These are phyloP conservation scores for Conus betulinus DNA, from an alignment of 1,140 invertebrate genomes.

Conservation along the genomic window DNA sequence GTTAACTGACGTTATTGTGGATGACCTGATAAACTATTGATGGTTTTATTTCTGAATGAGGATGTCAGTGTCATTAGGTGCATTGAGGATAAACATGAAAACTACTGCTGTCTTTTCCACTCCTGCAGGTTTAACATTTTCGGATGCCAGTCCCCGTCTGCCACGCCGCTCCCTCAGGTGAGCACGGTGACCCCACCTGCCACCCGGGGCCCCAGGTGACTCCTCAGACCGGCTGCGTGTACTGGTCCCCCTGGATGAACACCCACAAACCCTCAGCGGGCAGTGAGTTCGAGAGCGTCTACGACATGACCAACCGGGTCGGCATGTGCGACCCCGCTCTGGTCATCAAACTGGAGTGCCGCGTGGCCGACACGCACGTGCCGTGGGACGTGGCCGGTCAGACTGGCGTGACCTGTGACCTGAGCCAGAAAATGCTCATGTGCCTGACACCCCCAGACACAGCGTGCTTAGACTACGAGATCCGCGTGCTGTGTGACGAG, in stretches of 20 bases:
- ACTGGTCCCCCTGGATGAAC: conserved; percentile 76
- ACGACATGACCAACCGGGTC: conserved; percentile 63
- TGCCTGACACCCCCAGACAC: conserved; percentile 76
- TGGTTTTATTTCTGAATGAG: too few relatives aligned
- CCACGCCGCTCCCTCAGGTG: conserved; percentile 40
- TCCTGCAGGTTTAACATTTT: conserved; percentile 55
- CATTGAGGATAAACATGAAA: too few relatives aligned
- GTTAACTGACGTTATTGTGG: too few relatives aligned
- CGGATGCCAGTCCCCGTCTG: conserved; percentile 63
- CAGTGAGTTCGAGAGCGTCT: conserved; percentile 72
- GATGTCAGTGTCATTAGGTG: too few relatives aligned
- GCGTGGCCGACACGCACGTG: conserved; percentile 58
- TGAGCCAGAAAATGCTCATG: conserved; percentile 81
- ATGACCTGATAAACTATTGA: too few relatives aligned
- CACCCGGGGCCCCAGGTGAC: neutral
- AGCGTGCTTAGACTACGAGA: conserved; percentile 82
- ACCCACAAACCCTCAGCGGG: conserved; percentile 56
- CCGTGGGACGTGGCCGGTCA: conserved; percentile 51
- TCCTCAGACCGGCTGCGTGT: conserved; percentile 47
- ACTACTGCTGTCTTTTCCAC: too few relatives aligned
- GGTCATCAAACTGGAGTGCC: conserved; percentile 68
- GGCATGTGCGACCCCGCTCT: conserved; percentile 61
- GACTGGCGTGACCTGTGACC: conserved; percentile 76
- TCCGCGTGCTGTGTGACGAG: conserved; percentile 82
- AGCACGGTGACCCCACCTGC: conserved; percentile 38